A percentile compares a stretch with the other conserved stretches of the same genome.
Evolutionary conservation across 2,888 invertebrate genomes (phyloP).

Genomic region (Cheilosia impressa): DNA sequence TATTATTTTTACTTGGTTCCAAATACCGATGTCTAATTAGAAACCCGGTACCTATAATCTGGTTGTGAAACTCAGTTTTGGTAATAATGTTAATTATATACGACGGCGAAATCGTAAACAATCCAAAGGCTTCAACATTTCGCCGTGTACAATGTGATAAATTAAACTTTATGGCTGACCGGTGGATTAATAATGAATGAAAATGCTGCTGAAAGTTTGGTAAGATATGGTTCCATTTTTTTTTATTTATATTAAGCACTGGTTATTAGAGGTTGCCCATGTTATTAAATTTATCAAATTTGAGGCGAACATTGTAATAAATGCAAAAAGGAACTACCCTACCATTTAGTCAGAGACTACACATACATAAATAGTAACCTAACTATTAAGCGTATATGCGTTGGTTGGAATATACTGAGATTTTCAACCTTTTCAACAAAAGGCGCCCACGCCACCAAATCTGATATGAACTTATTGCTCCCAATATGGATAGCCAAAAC

Average conservation of each 20-base stretch:
- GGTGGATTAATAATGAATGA: slow-evolving; percentile 81
- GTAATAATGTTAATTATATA: slow-evolving; percentile 41
- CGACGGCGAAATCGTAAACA: slow-evolving; percentile 1
- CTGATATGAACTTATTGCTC: too few relatives aligned
- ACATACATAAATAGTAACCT: too few relatives aligned
- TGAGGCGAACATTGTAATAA: too few relatives aligned
- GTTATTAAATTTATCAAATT: neutral
- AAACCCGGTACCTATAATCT: neutral
- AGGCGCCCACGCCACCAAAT: too few relatives aligned
- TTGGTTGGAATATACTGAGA: too few relatives aligned
- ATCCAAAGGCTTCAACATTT: slow-evolving; percentile 7
- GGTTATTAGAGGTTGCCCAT: neutral
- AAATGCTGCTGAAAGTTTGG: slow-evolving; percentile 84
- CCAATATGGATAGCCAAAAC: too few relatives aligned
- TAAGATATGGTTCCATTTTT: slow-evolving; percentile 78
- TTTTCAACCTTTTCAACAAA: too few relatives aligned
- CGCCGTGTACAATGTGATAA: slow-evolving; percentile 47
- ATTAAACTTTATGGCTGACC: slow-evolving; percentile 34
- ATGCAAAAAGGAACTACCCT: too few relatives aligned
- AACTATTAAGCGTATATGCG: too few relatives aligned
- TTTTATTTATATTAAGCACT: neutral
- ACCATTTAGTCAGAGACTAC: too few relatives aligned
- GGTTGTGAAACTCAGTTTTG: neutral
- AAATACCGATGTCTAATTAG: neutral
- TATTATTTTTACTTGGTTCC: neutral